phyloP scores from a whole-genome alignment of 2,888 invertebrate species.

The Drosophila subsilvestris region DNA sequence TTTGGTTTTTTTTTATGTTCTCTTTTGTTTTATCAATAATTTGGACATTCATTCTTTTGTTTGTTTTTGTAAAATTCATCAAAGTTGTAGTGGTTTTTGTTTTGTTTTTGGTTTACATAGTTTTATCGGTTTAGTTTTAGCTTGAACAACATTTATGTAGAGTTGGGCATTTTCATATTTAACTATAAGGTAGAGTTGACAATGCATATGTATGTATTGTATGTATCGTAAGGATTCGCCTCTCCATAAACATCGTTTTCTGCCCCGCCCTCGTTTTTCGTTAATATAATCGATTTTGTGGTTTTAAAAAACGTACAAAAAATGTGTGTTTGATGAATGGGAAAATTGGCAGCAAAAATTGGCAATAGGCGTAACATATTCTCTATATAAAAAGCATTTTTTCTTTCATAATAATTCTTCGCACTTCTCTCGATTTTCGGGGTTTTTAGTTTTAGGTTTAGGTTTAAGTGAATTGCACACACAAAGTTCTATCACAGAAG shows the following conservation, averaged over 20 bases:
- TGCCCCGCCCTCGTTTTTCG: not conserved
- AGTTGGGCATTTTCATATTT: conserved; percentile 61
- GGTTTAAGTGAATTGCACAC: conserved; percentile 62
- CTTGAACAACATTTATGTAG: conserved; percentile 77
- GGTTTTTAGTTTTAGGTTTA: conserved; percentile 10
- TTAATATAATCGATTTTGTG: conserved; percentile 1
- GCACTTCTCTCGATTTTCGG: conserved; percentile 2
- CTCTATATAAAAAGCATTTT: conserved; percentile 38
- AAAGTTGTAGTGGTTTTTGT: conserved; percentile 52
- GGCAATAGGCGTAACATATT: conserved; percentile 53
- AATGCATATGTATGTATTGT: conserved; percentile 64
- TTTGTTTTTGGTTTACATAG: conserved; percentile 35
- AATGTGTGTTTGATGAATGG: conserved; percentile 32
- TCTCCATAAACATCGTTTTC: conserved; percentile 25
- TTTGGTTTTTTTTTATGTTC: conserved; percentile 32
- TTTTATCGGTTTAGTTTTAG: conserved; percentile 38
- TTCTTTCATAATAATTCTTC: conserved; percentile 7
- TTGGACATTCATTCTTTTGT: conserved; percentile 65
- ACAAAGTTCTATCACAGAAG: conserved; percentile 72
- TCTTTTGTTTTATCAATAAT: conserved; percentile 54
- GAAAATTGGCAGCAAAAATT: conserved; percentile 55
- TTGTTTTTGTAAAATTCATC: conserved; percentile 74
- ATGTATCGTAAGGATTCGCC: conserved; percentile 40
- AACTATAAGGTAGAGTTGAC: conserved; percentile 63
- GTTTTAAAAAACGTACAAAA: conserved; percentile 43